These are phyloP conservation scores for Sakesphorus luctuosus DNA, from an alignment of 2,113 vertebrate genomes.

Conservation along the genomic window DNA sequence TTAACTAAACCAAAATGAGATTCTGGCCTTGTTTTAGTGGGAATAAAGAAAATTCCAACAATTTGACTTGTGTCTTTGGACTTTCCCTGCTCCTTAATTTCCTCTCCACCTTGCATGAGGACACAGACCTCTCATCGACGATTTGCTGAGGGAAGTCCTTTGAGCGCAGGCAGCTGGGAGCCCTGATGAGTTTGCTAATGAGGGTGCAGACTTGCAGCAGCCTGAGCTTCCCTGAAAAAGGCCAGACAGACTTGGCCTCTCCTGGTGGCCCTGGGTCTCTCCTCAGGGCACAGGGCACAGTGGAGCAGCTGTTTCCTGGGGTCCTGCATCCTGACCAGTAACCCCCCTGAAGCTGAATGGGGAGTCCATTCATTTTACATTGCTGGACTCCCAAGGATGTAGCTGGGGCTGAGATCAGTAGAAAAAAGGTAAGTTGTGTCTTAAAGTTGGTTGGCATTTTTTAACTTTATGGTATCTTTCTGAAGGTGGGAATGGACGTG, in stretches of 20 bases:
- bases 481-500: not conserved
- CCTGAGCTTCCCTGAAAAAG: not conserved
- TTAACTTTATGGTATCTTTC: not conserved
- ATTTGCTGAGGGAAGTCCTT: not conserved
- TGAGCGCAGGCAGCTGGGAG: not conserved
- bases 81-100: not conserved
- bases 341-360: rapidly evolving
- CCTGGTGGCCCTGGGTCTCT: rapidly evolving
- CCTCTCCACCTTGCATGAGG: not conserved
- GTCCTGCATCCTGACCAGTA: too few species aligned
- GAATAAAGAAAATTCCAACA: not conserved
- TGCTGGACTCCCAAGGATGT: not conserved
- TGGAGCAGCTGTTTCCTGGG: rapidly evolving
- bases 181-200: not conserved
- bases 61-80: not conserved
- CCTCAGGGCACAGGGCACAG: not conserved
- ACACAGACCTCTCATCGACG: not conserved
- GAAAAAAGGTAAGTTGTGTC: not conserved
- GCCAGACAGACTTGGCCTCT: too few species aligned
- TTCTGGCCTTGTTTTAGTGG: not conserved
- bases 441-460: not conserved
- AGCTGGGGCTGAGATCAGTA: not conserved
- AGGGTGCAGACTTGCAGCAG: not conserved
- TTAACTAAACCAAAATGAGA: not conserved
- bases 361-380: rapidly evolving